A percentile compares a stretch with the other conserved stretches of the same genome.
These are phyloP conservation scores for Matsumurasca onukii DNA, from an alignment of 1,140 invertebrate species.

Conservation along the genomic window DNA sequence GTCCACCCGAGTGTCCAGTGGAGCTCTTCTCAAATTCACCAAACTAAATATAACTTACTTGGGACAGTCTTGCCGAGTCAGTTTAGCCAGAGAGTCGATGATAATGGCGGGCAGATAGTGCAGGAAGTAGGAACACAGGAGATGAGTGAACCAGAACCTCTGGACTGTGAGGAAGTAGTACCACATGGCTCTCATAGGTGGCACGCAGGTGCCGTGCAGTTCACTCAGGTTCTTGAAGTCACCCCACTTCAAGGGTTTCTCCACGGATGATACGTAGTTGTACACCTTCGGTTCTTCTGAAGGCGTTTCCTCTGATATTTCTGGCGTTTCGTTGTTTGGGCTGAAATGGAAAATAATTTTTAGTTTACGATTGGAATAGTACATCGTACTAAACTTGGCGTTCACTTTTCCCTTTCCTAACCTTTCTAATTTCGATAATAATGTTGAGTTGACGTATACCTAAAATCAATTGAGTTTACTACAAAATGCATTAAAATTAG, in stretches of 20 bases:
- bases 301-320: constrained; percentile 4
- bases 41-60: too few species aligned
- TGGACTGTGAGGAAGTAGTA: constrained; percentile 54
- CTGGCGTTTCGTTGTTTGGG: constrained; percentile 16
- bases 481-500: too few species aligned
- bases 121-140: constrained; percentile 48
- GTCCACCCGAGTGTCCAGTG: too few species aligned
- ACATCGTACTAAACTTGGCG: too few species aligned
- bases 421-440: too few species aligned
- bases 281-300: constrained; percentile 48
- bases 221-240: constrained; percentile 54
- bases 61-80: constrained; percentile 48
- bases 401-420: too few species aligned
- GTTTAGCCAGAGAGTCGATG: constrained; percentile 43
- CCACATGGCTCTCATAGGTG: constrained; percentile 55
- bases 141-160: constrained; percentile 51
- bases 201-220: constrained; percentile 46
- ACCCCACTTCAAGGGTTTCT: constrained; percentile 60
- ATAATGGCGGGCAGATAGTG: constrained; percentile 50
- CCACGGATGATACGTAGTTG: constrained; percentile 57
- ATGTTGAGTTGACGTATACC: too few species aligned
- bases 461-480: too few species aligned
- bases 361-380: too few species aligned
- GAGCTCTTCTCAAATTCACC: too few species aligned
- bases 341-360: constrained; percentile 9